These are phyloP conservation scores for Idaea straminata DNA, from an alignment of 2,888 invertebrate species.

Conservation along the genomic window DNA sequence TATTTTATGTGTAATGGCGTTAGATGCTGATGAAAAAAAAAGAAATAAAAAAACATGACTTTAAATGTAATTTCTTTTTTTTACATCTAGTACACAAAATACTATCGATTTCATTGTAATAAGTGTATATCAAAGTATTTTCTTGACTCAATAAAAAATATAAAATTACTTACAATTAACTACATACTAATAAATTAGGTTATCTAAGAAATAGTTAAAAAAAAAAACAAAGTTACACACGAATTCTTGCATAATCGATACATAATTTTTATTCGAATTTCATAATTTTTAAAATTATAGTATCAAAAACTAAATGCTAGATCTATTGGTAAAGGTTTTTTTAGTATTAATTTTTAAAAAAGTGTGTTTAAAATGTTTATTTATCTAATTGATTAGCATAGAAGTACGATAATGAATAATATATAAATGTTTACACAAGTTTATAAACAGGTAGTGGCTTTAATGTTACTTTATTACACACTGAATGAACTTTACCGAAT, in stretches of 20 bases:
- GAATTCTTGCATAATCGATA: not conserved
- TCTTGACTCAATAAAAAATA: no score
- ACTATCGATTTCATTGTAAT: no score
- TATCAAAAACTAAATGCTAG: not conserved
- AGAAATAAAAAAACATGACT: no score
- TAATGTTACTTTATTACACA: not conserved
- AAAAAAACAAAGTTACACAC: no score
- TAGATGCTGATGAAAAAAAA: no score
- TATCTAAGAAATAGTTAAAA: no score
- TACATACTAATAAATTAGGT: no score
- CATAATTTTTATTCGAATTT: not conserved
- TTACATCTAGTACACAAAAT: no score
- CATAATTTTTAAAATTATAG: not conserved
- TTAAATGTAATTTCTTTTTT: no score
- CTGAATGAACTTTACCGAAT: not conserved
- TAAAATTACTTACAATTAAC: no score
- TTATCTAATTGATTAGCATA: not conserved
- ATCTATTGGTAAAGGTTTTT: not conserved
- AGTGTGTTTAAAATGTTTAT: not conserved
- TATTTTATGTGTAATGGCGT: no score
- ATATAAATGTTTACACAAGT: not conserved
- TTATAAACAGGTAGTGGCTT: not conserved
- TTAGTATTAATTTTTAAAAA: not conserved
- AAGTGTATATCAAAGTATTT: no score
- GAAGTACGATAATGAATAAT: not conserved